A percentile compares a stretch with the other conserved stretches of the same genome.
Conservation (phyloP, 2,888 invertebrate species). For the Minunthozetes semirufus region DNA sequence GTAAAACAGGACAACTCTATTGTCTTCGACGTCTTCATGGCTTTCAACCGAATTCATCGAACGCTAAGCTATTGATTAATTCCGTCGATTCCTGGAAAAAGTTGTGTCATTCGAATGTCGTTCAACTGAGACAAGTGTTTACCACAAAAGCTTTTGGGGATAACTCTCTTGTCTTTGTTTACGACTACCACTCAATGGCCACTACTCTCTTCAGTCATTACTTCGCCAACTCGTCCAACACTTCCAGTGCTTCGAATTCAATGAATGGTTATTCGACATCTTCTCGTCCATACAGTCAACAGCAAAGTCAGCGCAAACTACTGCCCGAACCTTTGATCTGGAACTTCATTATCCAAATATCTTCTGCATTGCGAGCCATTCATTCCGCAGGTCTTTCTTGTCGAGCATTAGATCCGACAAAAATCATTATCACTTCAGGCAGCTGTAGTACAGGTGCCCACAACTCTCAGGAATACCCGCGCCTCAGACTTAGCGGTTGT, state of each 20-base stretch:
- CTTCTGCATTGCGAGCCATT: slow-evolving; percentile 81
- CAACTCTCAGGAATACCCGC: slow-evolving; percentile 45
- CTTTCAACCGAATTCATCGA: slow-evolving; percentile 50
- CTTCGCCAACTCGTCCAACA: slow-evolving; percentile 36
- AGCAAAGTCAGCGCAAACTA: slow-evolving; percentile 57
- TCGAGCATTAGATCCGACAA: slow-evolving; percentile 81
- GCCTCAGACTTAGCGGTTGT: slow-evolving; percentile 72
- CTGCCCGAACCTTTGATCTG: slow-evolving; percentile 86
- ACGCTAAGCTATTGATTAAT: slow-evolving; percentile 72
- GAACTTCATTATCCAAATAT: slow-evolving; percentile 91
- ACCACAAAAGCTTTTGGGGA: slow-evolving; percentile 94
- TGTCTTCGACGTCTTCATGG: slow-evolving; percentile 83
- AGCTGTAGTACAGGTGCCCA: neutral
- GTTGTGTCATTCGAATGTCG: slow-evolving; percentile 87
- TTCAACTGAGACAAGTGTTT: slow-evolving; percentile 83
- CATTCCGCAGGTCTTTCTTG: slow-evolving; percentile 71
- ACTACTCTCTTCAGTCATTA: slow-evolving; percentile 64
- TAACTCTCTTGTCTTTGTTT: slow-evolving; percentile 89
- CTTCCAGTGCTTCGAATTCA: neutral
- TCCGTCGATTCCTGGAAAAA: slow-evolving; percentile 87
- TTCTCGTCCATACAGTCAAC: slow-evolving; percentile 70
- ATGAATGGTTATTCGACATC: slow-evolving; percentile 63
- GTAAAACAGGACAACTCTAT: slow-evolving; percentile 74
- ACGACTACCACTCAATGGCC: slow-evolving; percentile 87
- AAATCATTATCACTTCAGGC: slow-evolving; percentile 65